Evolutionary conservation across 2,797 vertebrate genomes (phyloP), one percentile per base, ranked within the genome.

Genomic region (Knipowitschia caucasica): DNA sequence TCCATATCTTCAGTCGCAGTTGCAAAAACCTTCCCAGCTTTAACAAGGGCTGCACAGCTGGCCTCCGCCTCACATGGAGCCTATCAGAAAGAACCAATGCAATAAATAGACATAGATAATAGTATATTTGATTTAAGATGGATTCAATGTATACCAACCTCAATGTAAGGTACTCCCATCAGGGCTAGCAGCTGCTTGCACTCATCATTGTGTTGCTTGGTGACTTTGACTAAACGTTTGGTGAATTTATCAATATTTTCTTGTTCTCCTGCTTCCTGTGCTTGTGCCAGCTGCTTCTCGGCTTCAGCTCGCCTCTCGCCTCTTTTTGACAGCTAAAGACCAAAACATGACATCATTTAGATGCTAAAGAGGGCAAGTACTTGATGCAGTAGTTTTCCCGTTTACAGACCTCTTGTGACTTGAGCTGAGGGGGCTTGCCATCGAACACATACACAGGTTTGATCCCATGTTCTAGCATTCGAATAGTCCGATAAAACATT

Each of bases 1-100:
- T 99, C 97, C 95, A 99, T 99, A 46, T 99, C 97, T 69, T 99
- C 96, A 0, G 97, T 99, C 20, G 96, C 97, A 0, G 94, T 96
- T 0, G 93, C 94, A 0, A 92, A 98, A 26, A 98, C 96, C 64
- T 96, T 99, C 9, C 93, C 95, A 0, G 90, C 88, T 83, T 98
- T 98, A 36, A 93, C 95, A 66, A 99, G 78, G n/a, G 93, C 81
- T 0, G 97, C 97, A 2, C 97, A 99, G 76, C 93, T 98, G 67
- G 95, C 97, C 69, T 99, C 97, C 0, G 97, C 97, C 62, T 99
- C 97, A 2, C 97, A 94, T 0, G 97, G 95, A 0, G 97, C 97
- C 91, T 92, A 2, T 4, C 24, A 38, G 0, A 55, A 40, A 56
- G n/a, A 18, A n/a, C 5, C 0, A 42, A 38, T 18, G 44, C 7